Conservation (phyloP, 2,888 invertebrate genomes). For the Drosophila siamana region DNA sequence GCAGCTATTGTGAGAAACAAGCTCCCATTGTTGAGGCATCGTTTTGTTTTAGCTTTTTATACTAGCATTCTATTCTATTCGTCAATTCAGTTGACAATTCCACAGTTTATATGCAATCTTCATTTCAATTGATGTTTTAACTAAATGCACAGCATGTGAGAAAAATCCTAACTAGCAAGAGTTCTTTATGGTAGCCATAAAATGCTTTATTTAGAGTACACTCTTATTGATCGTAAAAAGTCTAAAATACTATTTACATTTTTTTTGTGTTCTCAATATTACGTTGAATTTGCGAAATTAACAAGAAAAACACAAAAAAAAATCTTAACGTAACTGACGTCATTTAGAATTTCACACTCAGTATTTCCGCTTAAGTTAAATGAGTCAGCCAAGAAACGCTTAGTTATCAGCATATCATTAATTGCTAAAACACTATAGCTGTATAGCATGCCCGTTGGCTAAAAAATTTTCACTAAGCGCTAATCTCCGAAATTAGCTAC, state of each 20-base stretch:
- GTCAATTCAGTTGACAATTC: slow-evolving; percentile 38
- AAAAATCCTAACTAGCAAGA: slow-evolving; percentile 8
- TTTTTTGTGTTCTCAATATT: slow-evolving; percentile 5
- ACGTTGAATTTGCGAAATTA: slow-evolving; percentile 27
- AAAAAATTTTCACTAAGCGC: slow-evolving; percentile 41
- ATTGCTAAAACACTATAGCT: slow-evolving; percentile 13
- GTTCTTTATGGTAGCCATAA: slow-evolving; percentile 36
- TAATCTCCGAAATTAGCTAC: slow-evolving; percentile 58
- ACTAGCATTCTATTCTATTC: slow-evolving; percentile 10
- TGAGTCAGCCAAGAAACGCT: slow-evolving; percentile 41
- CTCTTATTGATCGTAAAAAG: background rate
- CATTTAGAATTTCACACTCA: slow-evolving; percentile 43
- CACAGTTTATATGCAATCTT: slow-evolving; percentile 22
- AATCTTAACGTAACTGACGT: slow-evolving; percentile 40
- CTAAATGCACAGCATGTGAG: slow-evolving; percentile 23
- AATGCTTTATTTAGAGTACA: slow-evolving; percentile 11
- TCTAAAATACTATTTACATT: slow-evolving; percentile 40
- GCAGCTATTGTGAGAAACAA: slow-evolving; percentile 20
- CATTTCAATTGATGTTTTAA: slow-evolving; percentile 15
- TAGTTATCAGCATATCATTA: slow-evolving; percentile 34
- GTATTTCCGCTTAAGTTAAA: slow-evolving; percentile 47
- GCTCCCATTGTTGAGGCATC: slow-evolving; percentile 31
- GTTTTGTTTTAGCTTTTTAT: slow-evolving; percentile 15
- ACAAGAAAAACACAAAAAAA: slow-evolving; percentile 55
- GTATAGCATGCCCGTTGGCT: slow-evolving; percentile 19